phyloP scores from a whole-genome alignment of 2,888 invertebrate species.

The Eurytoma californica region DNA sequence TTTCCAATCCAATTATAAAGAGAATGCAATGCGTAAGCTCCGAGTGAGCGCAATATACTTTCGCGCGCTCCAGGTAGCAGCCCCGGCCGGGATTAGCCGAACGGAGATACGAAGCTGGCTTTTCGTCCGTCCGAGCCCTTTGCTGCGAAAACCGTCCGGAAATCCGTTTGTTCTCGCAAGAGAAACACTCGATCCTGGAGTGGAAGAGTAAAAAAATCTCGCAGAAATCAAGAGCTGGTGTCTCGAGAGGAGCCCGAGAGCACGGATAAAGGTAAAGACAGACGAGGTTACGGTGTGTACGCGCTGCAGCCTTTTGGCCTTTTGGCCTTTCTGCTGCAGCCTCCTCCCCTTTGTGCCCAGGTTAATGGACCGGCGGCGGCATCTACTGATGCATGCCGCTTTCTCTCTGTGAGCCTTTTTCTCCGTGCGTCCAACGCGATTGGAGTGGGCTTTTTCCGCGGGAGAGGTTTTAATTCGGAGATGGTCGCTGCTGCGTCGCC shows the following conservation, averaged over 20 bases:
- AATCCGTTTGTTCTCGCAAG: not conserved
- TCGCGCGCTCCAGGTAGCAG: constrained; percentile 56
- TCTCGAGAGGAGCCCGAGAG: no score
- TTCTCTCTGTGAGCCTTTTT: not conserved
- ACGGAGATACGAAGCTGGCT: not conserved
- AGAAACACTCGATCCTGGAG: not conserved
- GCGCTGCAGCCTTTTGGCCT: not conserved
- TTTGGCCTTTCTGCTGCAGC: constrained; percentile 2
- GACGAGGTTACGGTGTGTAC: no score
- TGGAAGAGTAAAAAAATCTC: not conserved
- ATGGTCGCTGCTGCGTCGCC: no score
- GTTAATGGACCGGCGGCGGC: constrained; percentile 13
- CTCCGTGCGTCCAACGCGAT: not conserved
- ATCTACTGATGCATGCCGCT: not conserved
- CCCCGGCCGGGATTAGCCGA: not conserved
- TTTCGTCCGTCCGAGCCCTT: no score
- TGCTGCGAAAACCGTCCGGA: not conserved
- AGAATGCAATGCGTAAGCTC: constrained; percentile 70
- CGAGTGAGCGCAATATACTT: constrained; percentile 69
- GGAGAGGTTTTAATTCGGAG: not conserved
- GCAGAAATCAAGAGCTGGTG: no score
- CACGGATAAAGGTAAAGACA: no score
- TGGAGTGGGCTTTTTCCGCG: constrained; percentile 2
- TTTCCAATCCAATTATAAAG: constrained; percentile 72
- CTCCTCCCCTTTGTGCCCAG: constrained; percentile 12